Evolutionary conservation across 1,140 invertebrate genomes (phyloP).

Genomic region (Drosophila bipectinata): DNA sequence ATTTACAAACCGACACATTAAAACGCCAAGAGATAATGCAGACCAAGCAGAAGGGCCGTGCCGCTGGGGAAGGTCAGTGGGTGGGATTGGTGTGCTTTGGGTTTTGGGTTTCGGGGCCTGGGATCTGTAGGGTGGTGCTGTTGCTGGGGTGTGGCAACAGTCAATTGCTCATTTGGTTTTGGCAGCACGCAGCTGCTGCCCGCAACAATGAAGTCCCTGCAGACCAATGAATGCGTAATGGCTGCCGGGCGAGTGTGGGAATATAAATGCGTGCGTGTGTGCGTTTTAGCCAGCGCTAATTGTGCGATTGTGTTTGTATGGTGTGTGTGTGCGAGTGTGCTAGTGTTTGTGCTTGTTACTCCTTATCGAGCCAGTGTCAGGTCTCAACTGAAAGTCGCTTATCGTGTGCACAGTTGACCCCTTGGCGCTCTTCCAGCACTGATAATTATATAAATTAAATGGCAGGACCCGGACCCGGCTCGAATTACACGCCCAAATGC

Average conservation of each 20-base stretch:
- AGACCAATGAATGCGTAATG: conserved; percentile 82
- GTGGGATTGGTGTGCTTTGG: conserved; percentile 4
- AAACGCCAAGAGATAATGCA: conserved; percentile 72
- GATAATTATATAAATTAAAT: conserved; percentile 74
- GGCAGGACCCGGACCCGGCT: conserved; percentile 17
- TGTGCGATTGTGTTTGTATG: conserved; percentile 37
- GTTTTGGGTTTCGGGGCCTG: background rate
- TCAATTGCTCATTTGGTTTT: conserved; percentile 82
- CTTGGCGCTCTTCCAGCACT: conserved; percentile 55
- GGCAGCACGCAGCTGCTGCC: conserved; percentile 76
- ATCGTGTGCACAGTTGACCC: conserved; percentile 67
- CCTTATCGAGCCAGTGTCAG: conserved; percentile 68
- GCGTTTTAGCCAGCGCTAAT: conserved; percentile 42
- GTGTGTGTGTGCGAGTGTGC: conserved; percentile 23
- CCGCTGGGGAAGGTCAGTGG: conserved; percentile 16
- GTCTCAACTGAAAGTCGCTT: conserved; percentile 67
- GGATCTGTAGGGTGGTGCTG: conserved; percentile 1
- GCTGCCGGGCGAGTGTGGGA: conserved; percentile 30
- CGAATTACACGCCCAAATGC: conserved; percentile 22
- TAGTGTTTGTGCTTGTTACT: conserved; percentile 34
- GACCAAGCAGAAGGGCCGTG: background rate
- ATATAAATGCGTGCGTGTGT: conserved; percentile 21
- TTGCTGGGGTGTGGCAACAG: conserved; percentile 33
- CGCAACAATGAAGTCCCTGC: conserved; percentile 62
- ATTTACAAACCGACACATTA: conserved; percentile 82